phyloP scores from a whole-genome alignment of 1,140 invertebrate genomes.

The Calliopsis andreniformis region DNA sequence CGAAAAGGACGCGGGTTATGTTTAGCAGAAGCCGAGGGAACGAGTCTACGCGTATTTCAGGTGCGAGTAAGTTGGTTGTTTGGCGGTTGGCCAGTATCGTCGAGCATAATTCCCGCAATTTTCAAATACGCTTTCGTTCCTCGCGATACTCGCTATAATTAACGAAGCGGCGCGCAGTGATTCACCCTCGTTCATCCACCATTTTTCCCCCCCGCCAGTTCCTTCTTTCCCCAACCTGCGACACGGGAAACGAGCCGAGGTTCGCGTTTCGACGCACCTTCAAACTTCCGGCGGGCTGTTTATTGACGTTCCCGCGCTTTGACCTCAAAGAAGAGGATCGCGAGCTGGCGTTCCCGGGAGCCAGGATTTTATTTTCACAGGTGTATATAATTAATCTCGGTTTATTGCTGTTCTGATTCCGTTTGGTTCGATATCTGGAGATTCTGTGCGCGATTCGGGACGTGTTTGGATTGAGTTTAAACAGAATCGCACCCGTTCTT shows the following conservation, averaged over 20 bases:
- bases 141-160: conserved; percentile 69
- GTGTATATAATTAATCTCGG: conserved; percentile 41
- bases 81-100: conserved; percentile 73
- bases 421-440: not conserved
- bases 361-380: conserved; percentile 46
- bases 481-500: conserved; percentile 1
- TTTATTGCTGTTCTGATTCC: conserved; percentile 38
- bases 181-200: conserved; percentile 56
- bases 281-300: conserved; percentile 55
- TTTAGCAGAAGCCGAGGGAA: conserved; percentile 71
- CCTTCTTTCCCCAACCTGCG: not conserved
- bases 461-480: not conserved
- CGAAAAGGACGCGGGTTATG: conserved; percentile 66
- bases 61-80: conserved; percentile 68
- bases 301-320: conserved; percentile 54
- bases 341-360: not conserved
- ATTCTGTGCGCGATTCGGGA: not conserved
- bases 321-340: conserved; percentile 49
- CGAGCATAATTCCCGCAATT: conserved; percentile 75
- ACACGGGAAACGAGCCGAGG: not conserved
- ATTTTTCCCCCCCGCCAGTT: not conserved
- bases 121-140: conserved; percentile 67
- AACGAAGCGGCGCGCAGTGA: conserved; percentile 59
- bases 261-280: conserved; percentile 28
- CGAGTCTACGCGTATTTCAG: conserved; percentile 74